Base-by-base conservation (phyloP, 2,113 vertebrate species). In the Perccottus glenii region DNA sequence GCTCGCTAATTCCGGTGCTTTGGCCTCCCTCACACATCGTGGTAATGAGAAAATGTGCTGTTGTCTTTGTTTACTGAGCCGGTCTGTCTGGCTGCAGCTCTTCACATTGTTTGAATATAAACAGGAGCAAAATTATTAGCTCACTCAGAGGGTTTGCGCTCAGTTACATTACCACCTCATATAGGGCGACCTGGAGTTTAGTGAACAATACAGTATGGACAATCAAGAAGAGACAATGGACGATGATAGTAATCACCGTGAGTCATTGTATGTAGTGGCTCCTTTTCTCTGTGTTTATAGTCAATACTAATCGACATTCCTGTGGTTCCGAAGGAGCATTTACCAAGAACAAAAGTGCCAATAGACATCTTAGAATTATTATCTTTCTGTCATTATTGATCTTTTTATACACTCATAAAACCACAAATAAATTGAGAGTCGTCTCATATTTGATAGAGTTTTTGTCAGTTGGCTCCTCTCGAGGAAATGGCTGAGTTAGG, bases 1-100 rank as follows among this genome's bases (percentile, higher is more conserved):
- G 74, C 83, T 48, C 63, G 56, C 88, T 90, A 80, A 91, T 91
- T 89, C 89, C 86, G 74, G 51, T 66, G 82, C 80, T 80, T 70
- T 61, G 75, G 85, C 89, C 87, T 90, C 80, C 78, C 77, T 81
- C 86, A 81, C 75, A 82, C 83, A 64, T 77, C 75, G 68, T 61
- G 81, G 86, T 91, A 91, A 90, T 90, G 88, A 92, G 90, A 90
- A 90, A 89, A 89, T 89, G 85, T 78, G 83, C 82, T 70, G 85
- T 88, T 63, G 80, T 88, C 89, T 88, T 82, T 89, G 88, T 93
- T 91, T 91, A 85, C 84, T 71, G 71, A 87, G 86, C 75, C 73
- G 56, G 77, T 71, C 75, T 74, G 75, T 82, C 78, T 88, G 88
- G 79, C 81, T 77, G 83, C 77, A 73, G 85, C 75, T 79, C 84